Base-by-base conservation (phyloP, 30 jellyfish, hydroid and myxozoan species). In the Pelagia noctiluca region DNA sequence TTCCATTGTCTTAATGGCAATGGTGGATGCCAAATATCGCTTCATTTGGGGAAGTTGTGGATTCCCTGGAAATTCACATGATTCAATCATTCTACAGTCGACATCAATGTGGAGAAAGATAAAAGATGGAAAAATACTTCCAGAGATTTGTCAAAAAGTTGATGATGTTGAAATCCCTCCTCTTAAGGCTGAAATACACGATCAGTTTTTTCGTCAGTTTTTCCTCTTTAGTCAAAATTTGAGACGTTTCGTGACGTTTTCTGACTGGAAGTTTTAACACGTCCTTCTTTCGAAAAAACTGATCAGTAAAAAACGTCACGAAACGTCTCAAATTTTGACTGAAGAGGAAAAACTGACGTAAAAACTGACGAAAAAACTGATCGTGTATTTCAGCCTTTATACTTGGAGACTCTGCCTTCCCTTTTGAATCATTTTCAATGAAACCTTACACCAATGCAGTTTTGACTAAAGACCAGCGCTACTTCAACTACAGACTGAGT, bases 31-130 rank as follows among this genome's bases (percentile, higher is more conserved):
- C 8, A 81, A 82, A 75, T 80, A 75, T 73, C 74, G 90, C 36
- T 89, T 82, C 68, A 49, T 89, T 34, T 74, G 97, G 90, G 97
- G 89, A 46, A 54, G 94, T 46, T 82, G 89, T 80, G 97, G 97
- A 26, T 74, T 82, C 63, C 97, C 97, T 64, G 95, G 87, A 25
- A 82, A 75, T 70, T 69, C 87, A 21, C 97, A 88, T 63, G 90
- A 80, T 52, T 80, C 90, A 13, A 73, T 76, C 71, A 69, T 72
- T 7, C 54, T 81, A n/a, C 95, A 89, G 73, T 81, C 97, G 23
- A 89, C 95, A 23, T 52, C 63, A 35, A 71, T 89, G 82, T 89
- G 97, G 97, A 71, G 68, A 29, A 13, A 38, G 12, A 35, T 80
- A 0, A 57, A 48, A 8, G 90, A 46, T 1, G 89, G 97, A 35